Percentiles rank a stretch among this genome's conserved stretches.
phyloP scores from a whole-genome alignment of 2,888 invertebrate genomes.

The Atethmia centrago region DNA sequence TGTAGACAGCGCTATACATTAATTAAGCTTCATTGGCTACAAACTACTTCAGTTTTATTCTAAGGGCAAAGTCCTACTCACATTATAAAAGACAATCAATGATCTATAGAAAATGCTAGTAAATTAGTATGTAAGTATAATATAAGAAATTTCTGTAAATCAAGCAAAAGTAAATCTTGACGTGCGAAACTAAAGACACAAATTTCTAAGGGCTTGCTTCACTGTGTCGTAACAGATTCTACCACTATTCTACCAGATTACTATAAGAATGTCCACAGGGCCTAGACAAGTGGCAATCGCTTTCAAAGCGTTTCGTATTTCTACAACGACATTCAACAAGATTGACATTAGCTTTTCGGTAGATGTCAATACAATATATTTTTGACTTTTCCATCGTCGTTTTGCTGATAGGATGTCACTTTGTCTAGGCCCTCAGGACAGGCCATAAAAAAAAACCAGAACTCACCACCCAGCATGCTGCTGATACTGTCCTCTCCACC shows the following conservation, averaged over 20 bases:
- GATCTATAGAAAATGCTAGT: neutral
- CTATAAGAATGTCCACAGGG: neutral
- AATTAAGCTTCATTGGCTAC: slow-evolving; percentile 22
- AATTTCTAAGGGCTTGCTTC: neutral
- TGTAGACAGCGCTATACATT: slow-evolving; percentile 10
- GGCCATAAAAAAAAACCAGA: slow-evolving; percentile 11
- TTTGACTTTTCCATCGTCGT: neutral
- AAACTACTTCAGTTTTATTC: slow-evolving; percentile 2
- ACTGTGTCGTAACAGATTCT: neutral
- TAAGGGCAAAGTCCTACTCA: slow-evolving; percentile 3
- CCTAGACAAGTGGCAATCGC: neutral
- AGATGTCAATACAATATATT: neutral
- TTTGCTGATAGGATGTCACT: neutral
- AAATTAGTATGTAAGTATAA: neutral
- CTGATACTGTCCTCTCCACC: slow-evolving; percentile 98
- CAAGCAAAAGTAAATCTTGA: no score
- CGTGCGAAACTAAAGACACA: neutral
- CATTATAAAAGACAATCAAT: neutral
- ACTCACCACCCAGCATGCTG: slow-evolving; percentile 90
- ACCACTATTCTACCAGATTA: neutral
- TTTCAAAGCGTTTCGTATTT: neutral
- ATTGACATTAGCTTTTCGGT: neutral
- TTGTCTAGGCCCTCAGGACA: neutral
- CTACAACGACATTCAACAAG: neutral
- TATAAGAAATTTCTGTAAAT: neutral